These are phyloP conservation scores for Iphiclides podalirius DNA, from an alignment of 2,888 invertebrate genomes.

Conservation along the genomic window DNA sequence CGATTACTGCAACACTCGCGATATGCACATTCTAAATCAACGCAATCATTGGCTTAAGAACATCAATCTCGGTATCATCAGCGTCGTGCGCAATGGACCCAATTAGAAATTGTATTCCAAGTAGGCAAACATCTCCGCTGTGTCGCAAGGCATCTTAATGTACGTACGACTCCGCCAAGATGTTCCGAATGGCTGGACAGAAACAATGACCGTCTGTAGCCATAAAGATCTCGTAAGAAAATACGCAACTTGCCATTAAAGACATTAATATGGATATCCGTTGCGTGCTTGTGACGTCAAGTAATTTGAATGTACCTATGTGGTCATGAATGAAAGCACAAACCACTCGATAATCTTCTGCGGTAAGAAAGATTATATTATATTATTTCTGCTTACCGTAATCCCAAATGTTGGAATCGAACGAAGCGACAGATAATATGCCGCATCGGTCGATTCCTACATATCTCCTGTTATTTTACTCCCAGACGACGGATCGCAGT, in stretches of 20 bases:
- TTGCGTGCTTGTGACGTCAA: no score
- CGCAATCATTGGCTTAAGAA: background rate
- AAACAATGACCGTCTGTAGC: conserved; percentile 30
- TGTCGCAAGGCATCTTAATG: conserved; percentile 17
- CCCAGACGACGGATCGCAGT: no score
- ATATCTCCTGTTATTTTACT: no score
- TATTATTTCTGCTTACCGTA: no score
- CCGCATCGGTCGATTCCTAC: no score
- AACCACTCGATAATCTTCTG: no score
- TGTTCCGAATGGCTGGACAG: conserved; percentile 40
- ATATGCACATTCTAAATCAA: no score
- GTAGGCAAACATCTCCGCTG: background rate
- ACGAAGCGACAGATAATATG: no score
- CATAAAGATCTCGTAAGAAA: background rate
- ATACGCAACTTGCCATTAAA: conserved; percentile 1
- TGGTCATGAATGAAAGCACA: no score
- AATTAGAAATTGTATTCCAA: conserved; percentile 9
- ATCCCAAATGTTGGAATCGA: no score
- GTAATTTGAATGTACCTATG: no score
- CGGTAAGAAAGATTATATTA: no score
- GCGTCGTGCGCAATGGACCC: background rate
- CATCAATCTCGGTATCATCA: conserved; percentile 5
- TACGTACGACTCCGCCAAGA: conserved; percentile 28
- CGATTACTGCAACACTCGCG: conserved; percentile 1
- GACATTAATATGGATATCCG: background rate